These are phyloP conservation scores for Lepidothrix coronata DNA, from an alignment of 2,113 vertebrate species.

Conservation along the genomic window DNA sequence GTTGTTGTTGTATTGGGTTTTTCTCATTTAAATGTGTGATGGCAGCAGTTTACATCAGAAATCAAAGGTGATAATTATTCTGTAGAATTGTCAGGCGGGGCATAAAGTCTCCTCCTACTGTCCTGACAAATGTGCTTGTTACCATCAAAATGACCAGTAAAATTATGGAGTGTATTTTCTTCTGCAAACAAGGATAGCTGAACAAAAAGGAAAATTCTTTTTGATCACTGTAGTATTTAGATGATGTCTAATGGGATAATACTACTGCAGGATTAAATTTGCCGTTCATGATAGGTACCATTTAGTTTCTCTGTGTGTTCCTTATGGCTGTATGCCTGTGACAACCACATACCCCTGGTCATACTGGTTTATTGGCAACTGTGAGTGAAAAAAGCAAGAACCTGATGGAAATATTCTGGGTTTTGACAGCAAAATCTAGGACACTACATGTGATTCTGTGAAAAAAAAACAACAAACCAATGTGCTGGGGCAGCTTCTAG, in stretches of 20 bases:
- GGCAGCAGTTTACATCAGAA: conserved; percentile 16
- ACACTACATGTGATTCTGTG: background rate
- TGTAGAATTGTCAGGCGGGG: background rate
- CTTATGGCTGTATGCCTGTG: background rate
- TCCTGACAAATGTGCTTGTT: background rate
- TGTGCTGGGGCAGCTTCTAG: background rate
- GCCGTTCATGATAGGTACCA: background rate
- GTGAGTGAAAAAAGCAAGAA: background rate
- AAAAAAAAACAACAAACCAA: background rate
- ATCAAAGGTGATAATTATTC: conserved; percentile 10
- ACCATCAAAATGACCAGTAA: background rate
- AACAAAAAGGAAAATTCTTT: background rate
- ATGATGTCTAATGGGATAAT: background rate
- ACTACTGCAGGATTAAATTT: background rate
- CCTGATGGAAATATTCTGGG: background rate
- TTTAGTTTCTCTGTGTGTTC: background rate
- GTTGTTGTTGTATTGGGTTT: conserved; percentile 14
- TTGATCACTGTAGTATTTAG: background rate
- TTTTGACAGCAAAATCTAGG: background rate
- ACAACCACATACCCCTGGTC: background rate
- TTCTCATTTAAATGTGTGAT: conserved; percentile 1
- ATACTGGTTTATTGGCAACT: background rate
- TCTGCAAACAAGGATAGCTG: background rate
- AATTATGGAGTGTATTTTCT: background rate
- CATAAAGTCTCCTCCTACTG: background rate